A percentile compares a stretch with the other conserved stretches of the same genome.
phyloP scores from a whole-genome alignment of 2,888 invertebrate genomes.

The Lepas anatifera region DNA sequence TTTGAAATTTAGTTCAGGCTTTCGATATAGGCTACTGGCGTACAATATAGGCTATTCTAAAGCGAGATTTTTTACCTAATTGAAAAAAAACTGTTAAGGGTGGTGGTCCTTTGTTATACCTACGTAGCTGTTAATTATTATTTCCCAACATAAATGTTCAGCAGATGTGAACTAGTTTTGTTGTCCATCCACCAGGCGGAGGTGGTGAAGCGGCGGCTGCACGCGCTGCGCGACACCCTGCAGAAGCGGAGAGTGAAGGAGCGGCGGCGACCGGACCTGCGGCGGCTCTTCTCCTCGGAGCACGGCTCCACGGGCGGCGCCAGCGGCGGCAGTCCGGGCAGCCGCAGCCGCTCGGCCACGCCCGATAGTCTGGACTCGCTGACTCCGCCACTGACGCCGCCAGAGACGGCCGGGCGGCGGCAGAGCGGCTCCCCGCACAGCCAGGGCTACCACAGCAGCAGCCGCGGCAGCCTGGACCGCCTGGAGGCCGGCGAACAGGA shows the following conservation, averaged over 20 bases:
- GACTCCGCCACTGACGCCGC: conserved; percentile 38
- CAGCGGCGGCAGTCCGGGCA: conserved; percentile 46
- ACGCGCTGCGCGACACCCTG: conserved; percentile 62
- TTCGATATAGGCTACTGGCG: no score
- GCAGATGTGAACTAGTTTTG: no score
- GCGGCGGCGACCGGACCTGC: conserved; percentile 58
- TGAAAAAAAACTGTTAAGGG: no score
- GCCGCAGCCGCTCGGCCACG: conserved; percentile 56
- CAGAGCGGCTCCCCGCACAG: conserved; percentile 23
- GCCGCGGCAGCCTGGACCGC: conserved; percentile 20
- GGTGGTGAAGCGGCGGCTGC: conserved; percentile 58
- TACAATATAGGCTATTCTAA: no score
- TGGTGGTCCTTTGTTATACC: no score
- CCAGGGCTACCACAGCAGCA: conserved; percentile 23
- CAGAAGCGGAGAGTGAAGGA: conserved; percentile 51
- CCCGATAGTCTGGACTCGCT: conserved; percentile 77
- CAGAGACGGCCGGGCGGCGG: conserved; percentile 32
- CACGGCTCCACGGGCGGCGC: no score
- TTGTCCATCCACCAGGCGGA: conserved; percentile 48
- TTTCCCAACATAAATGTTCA: no score
- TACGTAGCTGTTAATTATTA: no score
- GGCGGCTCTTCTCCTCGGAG: conserved; percentile 72
- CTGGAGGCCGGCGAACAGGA: conserved; percentile 11
- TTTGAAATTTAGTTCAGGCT: no score
- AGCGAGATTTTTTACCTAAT: no score